Conservation (phyloP, 2,797 vertebrate species). For the Silurus aristotelis region DNA sequence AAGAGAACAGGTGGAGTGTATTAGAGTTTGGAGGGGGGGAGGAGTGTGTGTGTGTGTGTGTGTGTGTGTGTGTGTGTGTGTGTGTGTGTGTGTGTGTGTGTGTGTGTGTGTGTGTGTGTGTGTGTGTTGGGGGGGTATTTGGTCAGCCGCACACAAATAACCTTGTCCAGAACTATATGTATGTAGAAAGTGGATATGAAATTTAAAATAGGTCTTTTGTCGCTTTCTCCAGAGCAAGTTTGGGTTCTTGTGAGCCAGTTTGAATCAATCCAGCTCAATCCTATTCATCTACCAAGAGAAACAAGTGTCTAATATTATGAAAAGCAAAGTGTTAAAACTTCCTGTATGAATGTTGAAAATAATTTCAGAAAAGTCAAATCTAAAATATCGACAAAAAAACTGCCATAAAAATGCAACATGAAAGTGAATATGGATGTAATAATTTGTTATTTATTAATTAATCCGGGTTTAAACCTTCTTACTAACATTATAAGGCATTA, state of each 20-base stretch:
- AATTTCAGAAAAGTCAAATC: background rate
- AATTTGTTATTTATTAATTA: background rate
- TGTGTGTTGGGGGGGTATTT: conserved; percentile 50
- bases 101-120: no score
- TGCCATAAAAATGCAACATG: background rate
- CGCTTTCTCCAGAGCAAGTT: conserved; percentile 71
- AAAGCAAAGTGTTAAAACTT: background rate
- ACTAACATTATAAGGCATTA: background rate
- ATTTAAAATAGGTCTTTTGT: conserved; percentile 67
- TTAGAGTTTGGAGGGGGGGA: conserved; percentile 39
- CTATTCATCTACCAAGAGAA: background rate
- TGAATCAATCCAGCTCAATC: conserved; percentile 48
- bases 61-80: no score
- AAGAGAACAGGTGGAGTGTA: conserved; percentile 71
- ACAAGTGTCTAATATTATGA: background rate
- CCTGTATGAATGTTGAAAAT: background rate
- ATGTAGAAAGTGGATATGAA: conserved; percentile 80
- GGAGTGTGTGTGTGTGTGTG: no score
- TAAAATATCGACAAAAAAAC: background rate
- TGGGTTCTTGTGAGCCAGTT: conserved; percentile 71
- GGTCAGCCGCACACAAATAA: conserved; percentile 81
- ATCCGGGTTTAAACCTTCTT: background rate
- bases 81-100: no score
- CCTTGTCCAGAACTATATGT: conserved; percentile 83
- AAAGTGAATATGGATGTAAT: background rate